Percentiles rank a stretch among this genome's conserved stretches.
These are phyloP conservation scores for Cassiopea xamachana DNA, from an alignment of 30 jellyfish, hydroid and myxozoan species.

Conservation along the genomic window DNA sequence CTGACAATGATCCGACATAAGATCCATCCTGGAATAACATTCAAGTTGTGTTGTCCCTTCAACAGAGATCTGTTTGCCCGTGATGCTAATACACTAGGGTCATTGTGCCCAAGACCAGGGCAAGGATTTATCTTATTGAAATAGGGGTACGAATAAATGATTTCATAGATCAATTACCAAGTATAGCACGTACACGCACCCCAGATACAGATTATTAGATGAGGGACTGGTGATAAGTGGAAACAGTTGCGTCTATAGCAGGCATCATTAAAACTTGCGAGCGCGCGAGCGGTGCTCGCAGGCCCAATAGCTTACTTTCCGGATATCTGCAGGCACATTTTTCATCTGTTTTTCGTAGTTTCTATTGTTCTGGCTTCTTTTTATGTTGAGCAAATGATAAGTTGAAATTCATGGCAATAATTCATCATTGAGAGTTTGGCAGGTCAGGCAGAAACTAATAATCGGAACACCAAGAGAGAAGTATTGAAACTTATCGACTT, in stretches of 20 bases:
- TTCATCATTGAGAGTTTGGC: too few relatives aligned
- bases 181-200: slow-evolving; percentile 27
- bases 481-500: too few relatives aligned
- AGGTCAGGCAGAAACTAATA: too few relatives aligned
- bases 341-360: too few relatives aligned
- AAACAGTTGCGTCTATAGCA: slow-evolving; percentile 4
- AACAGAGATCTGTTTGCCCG: slow-evolving; percentile 31
- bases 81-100: slow-evolving; percentile 27
- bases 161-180: slow-evolving; percentile 62
- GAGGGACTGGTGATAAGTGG: neutral
- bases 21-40: neutral
- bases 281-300: too few relatives aligned
- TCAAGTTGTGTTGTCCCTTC: slow-evolving; percentile 23
- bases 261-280: too few relatives aligned
- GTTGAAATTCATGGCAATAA: too few relatives aligned
- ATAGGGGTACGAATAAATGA: slow-evolving; percentile 26
- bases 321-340: too few relatives aligned
- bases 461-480: too few relatives aligned
- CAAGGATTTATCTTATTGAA: slow-evolving; percentile 19
- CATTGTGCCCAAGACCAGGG: neutral
- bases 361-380: too few relatives aligned
- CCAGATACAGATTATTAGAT: slow-evolving; percentile 17
- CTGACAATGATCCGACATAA: neutral
- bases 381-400: too few relatives aligned
- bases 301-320: too few relatives aligned